Evolutionary conservation across 2,113 vertebrate species (phyloP).

Genomic region (Equus quagga): DNA sequence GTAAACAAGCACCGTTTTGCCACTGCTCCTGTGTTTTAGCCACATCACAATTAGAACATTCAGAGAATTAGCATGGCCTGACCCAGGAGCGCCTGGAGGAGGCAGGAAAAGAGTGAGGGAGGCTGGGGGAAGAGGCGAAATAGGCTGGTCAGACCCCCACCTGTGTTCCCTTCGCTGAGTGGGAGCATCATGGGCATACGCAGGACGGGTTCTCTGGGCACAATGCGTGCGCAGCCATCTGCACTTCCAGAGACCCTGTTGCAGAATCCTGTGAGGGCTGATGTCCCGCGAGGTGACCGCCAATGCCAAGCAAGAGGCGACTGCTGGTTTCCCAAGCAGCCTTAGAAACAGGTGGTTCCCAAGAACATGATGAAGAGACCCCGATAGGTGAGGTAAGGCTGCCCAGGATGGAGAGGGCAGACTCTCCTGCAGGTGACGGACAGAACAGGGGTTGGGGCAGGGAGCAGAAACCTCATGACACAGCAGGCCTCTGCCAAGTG

Average conservation of each 20-base stretch:
- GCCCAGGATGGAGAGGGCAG: fast-evolving
- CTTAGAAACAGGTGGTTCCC: not conserved
- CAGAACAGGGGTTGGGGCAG: fast-evolving
- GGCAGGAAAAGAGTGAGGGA: fast-evolving
- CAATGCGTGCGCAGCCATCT: fast-evolving
- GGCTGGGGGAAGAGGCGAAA: not conserved
- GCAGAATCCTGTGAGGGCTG: fast-evolving
- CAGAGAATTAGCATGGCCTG: fast-evolving
- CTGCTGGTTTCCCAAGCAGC: fast-evolving
- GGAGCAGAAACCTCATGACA: fast-evolving
- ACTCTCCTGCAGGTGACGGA: not conserved
- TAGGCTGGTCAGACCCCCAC: fast-evolving
- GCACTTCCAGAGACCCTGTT: fast-evolving
- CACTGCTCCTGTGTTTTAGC: not conserved
- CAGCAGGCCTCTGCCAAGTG: fast-evolving
- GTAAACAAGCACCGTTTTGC: fast-evolving
- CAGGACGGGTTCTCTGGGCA: not conserved
- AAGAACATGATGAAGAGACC: not conserved
- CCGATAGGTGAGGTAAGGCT: not conserved
- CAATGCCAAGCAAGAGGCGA: not conserved
- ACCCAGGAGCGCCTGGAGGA: too few species aligned
- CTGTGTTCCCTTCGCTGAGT: fast-evolving
- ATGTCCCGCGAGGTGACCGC: fast-evolving
- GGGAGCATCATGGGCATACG: not conserved
- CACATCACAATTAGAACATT: fast-evolving